Evolutionary conservation across 2,113 vertebrate genomes (phyloP).

Genomic region (Paramormyrops kingsleyae): DNA sequence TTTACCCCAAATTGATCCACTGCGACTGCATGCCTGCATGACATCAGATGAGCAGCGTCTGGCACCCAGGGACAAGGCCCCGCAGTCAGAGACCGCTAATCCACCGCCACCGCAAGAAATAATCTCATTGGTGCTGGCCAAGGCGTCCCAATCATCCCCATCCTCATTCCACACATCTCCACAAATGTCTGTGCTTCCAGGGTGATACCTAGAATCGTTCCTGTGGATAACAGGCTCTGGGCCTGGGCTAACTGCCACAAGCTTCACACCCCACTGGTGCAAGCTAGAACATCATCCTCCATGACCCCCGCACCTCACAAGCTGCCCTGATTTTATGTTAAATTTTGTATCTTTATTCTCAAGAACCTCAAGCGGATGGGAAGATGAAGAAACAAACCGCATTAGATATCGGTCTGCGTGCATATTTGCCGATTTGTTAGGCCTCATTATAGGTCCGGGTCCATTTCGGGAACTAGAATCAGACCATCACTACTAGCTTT

Average conservation of each 20-base stretch:
- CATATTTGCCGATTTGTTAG: not conserved
- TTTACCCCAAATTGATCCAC: slow-evolving; percentile 28
- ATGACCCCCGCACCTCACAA: not conserved
- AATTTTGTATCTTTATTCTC: not conserved
- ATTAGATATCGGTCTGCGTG: not conserved
- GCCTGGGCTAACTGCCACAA: not conserved
- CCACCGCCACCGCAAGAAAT: slow-evolving; percentile 18
- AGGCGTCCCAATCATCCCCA: slow-evolving; percentile 12
- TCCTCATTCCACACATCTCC: not conserved
- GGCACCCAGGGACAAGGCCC: not conserved
- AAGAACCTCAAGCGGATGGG: not conserved
- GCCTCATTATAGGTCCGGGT: not conserved
- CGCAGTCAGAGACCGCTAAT: slow-evolving; percentile 19
- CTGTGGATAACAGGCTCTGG: not conserved
- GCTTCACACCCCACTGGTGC: not conserved
- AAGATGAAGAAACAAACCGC: not conserved
- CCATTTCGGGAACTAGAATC: not conserved
- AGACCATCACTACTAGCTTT: not conserved
- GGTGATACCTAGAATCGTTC: not conserved
- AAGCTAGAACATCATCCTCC: not conserved
- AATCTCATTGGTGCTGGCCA: slow-evolving; percentile 20
- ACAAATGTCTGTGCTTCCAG: not conserved
- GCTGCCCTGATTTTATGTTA: not conserved
- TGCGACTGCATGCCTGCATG: not conserved
- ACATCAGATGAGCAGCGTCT: slow-evolving; percentile 14